A percentile compares a stretch with the other conserved stretches of the same genome.
Evolutionary conservation across 2,888 invertebrate genomes (phyloP).

Genomic region (Pristionchus maxplancki): DNA sequence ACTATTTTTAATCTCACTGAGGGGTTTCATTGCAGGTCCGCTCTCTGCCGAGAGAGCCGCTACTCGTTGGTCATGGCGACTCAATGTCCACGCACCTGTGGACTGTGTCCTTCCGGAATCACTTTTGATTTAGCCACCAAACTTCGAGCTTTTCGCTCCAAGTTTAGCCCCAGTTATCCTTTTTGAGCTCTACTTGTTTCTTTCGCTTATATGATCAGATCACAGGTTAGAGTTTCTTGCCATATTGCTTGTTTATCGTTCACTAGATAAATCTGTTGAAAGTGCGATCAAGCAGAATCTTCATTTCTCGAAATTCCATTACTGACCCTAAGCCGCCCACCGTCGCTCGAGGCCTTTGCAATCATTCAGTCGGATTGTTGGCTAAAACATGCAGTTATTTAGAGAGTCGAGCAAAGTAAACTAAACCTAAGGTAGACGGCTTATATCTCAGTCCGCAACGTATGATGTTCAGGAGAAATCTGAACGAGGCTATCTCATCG

Average conservation of each 20-base stretch:
- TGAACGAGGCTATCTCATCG: not conserved
- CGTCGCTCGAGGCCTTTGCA: too few relatives aligned
- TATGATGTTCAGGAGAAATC: not conserved
- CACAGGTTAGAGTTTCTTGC: too few relatives aligned
- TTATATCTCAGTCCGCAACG: not conserved
- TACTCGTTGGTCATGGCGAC: not conserved
- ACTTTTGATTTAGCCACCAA: not conserved
- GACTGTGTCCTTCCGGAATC: not conserved
- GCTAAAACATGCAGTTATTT: not conserved
- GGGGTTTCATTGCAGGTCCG: not conserved
- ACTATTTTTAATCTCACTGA: not conserved
- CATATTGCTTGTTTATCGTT: too few relatives aligned
- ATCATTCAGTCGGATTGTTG: not conserved
- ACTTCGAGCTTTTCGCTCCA: not conserved
- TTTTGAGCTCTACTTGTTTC: too few relatives aligned
- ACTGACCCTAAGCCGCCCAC: too few relatives aligned
- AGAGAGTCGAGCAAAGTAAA: not conserved
- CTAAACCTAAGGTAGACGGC: not conserved
- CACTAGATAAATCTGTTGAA: too few relatives aligned
- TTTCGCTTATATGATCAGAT: too few relatives aligned
- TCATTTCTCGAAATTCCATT: too few relatives aligned
- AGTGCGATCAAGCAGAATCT: too few relatives aligned
- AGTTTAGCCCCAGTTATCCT: too few relatives aligned
- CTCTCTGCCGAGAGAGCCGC: conserved; percentile 4
- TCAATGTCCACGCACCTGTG: not conserved